Base-by-base conservation (phyloP, 1,140 invertebrate species). In the Drosophila sulfurigaster region DNA sequence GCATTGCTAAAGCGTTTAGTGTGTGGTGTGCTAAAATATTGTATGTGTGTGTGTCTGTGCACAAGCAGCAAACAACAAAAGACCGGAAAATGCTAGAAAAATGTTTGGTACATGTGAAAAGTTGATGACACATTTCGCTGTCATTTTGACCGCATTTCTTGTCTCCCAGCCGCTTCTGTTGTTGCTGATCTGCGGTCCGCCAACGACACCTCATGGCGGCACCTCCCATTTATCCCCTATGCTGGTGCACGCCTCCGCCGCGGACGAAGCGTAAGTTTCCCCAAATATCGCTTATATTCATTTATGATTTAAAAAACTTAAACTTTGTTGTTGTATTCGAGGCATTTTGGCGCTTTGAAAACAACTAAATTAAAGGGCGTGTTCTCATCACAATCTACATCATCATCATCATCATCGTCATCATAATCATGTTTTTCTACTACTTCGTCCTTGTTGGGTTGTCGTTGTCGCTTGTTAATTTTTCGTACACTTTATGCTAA, bases 121-220 rank as follows among this genome's bases (percentile, higher is more conserved):
- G 91, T 92, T 92, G 91, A 92, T 92, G 91, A 92, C 91, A 92
- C 91, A 92, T 92, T 83, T 92, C 68, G 86, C 91, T 78, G 81
- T 92, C 82, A 86, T 92, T 91, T 91, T 92, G 91, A 92, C 91
- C 91, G 91, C 87, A 92, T 91, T 92, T 88, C 79, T 88, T 32
- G 73, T 78, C 75, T 80, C 81, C 70, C 85, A 91, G 67, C 80
- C 82, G 54, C 69, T 90, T 45, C 67, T 88, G 65, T 80, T 92
- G 72, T 75, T 90, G 81, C 70, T 87, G 77, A 88, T 82, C 69
- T 88, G 90, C 77, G 81, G 83, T 69, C 85, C 86, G 68, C 80
- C 69, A 62, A 52, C 65, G 48, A 66, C 77, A 62, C 69, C 77
- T 70, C 73, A 79, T 79, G 82, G 73, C 74, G 71, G 70, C 75